These are phyloP conservation scores for Epicauta chinensis DNA, from an alignment of 1,140 invertebrate genomes.

Conservation along the genomic window DNA sequence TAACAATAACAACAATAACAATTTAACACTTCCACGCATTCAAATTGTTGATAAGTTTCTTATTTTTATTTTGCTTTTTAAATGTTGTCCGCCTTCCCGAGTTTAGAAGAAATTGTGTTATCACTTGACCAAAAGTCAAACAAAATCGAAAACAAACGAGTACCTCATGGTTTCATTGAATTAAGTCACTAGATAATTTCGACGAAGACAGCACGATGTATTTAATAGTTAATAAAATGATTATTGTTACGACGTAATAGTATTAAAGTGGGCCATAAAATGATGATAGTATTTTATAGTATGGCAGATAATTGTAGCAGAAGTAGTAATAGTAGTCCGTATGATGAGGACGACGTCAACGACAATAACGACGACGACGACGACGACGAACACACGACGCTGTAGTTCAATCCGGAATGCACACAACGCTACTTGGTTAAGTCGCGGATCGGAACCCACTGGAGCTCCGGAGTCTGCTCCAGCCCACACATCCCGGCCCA, in stretches of 20 bases:
- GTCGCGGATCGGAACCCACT: conserved; percentile 42
- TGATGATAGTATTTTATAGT: neutral
- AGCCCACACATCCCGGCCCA: conserved; percentile 42
- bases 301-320: neutral
- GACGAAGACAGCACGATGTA: neutral
- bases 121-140: no score
- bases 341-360: neutral
- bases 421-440: conserved; percentile 34
- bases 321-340: neutral
- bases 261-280: conserved; percentile 37
- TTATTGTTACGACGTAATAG: conserved; percentile 40
- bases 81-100: no score
- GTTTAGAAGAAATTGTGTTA: no score
- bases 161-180: no score
- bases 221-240: conserved; percentile 36
- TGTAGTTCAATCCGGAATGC: conserved; percentile 38
- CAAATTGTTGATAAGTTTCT: neutral
- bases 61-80: neutral
- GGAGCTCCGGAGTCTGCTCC: conserved; percentile 40
- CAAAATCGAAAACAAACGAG: no score
- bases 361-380: conserved; percentile 6
- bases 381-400: conserved; percentile 33
- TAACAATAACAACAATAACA: conserved; percentile 12
- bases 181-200: neutral
- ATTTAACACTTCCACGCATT: neutral